Evolutionary conservation across 2,113 vertebrate genomes (phyloP).

Genomic region (Labrus mixtus): DNA sequence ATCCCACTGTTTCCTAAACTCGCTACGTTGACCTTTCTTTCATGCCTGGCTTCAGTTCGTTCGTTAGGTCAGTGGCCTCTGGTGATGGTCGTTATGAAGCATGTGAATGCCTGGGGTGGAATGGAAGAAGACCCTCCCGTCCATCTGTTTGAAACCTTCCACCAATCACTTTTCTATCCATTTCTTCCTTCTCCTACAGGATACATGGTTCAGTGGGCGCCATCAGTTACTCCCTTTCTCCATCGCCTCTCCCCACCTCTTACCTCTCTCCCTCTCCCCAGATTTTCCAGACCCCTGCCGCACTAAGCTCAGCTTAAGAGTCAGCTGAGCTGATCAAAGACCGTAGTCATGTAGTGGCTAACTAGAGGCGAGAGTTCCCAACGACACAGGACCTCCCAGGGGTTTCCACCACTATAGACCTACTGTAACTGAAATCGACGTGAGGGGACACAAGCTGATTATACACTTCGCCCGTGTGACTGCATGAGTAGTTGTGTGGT

Average conservation of each 20-base stretch:
- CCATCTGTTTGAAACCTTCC: neutral
- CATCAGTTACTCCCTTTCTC: constrained; percentile 40
- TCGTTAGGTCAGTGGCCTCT: constrained; percentile 31
- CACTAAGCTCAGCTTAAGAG: constrained; percentile 83
- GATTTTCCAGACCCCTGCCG: constrained; percentile 77
- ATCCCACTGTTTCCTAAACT: constrained; percentile 60
- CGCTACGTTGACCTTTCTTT: constrained; percentile 11
- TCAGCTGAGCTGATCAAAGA: constrained; percentile 87
- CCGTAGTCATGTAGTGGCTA: constrained; percentile 76
- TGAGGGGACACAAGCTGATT: constrained; percentile 10
- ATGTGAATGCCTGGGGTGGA: neutral
- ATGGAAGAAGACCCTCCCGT: constrained; percentile 7
- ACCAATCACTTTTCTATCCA: neutral
- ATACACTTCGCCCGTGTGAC: constrained; percentile 22
- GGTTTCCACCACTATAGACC: constrained; percentile 53
- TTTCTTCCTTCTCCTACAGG: neutral
- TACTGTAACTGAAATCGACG: constrained; percentile 55
- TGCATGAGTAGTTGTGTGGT: neutral
- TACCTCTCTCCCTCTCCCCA: constrained; percentile 61
- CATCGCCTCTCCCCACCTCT: constrained; percentile 44
- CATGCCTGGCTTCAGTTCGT: constrained; percentile 40
- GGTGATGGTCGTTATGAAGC: constrained; percentile 19
- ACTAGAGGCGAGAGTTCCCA: constrained; percentile 83
- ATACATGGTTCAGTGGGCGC: constrained; percentile 53
- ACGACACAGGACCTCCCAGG: constrained; percentile 80